phyloP scores from a whole-genome alignment of 2,888 invertebrate genomes.

The Latheticus oryzae region DNA sequence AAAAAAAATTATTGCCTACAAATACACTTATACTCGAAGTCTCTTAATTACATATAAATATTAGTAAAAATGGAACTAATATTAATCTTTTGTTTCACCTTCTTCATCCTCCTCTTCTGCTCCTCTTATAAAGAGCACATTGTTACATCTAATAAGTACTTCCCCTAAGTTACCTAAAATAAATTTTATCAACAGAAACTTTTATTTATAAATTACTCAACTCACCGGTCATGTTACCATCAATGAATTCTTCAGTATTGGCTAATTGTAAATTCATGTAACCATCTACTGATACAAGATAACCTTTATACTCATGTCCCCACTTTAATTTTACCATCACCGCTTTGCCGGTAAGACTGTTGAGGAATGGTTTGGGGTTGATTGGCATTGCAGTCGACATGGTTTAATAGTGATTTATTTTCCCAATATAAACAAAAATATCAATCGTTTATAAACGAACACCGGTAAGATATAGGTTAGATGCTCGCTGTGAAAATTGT shows the following conservation, averaged over 20 bases:
- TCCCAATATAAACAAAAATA: constrained; percentile 9
- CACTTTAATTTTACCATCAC: constrained; percentile 98
- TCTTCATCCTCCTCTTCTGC: constrained; percentile 97
- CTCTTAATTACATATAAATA: no score
- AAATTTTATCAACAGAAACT: constrained; percentile 14
- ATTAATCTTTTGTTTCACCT: constrained; percentile 91
- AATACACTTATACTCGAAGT: no score
- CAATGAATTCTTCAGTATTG: constrained; percentile 97
- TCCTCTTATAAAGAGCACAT: constrained; percentile 94
- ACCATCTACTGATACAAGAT: constrained; percentile 96
- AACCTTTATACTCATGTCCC: constrained; percentile 99
- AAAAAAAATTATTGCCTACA: no score
- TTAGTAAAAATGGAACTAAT: no score
- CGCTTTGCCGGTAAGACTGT: constrained; percentile 97
- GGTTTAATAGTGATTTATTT: no score
- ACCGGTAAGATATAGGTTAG: constrained; percentile 29
- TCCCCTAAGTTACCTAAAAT: constrained; percentile 80
- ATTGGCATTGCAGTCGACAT: constrained; percentile 93
- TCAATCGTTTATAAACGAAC: constrained; percentile 14
- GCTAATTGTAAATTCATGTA: constrained; percentile 99
- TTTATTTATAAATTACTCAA: not conserved
- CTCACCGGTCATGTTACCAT: constrained; percentile 88
- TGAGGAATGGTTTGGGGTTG: constrained; percentile 99
- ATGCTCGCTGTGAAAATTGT: constrained; percentile 18
- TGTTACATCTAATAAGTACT: constrained; percentile 96